Conservation (phyloP, 2,113 vertebrate species). For the Petrocephalus zakoni region DNA sequence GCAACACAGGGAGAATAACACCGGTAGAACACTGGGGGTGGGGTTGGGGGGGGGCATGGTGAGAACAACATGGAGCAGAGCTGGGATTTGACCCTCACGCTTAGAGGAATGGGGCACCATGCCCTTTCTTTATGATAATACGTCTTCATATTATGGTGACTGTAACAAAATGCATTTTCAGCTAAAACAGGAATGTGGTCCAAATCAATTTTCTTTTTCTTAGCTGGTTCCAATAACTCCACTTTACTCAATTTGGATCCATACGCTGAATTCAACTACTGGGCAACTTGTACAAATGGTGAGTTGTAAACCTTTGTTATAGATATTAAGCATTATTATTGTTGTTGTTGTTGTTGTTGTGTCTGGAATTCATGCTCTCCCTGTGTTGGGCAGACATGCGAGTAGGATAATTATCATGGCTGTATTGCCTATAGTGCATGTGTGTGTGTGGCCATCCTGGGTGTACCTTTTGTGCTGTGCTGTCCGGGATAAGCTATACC, state of each 20-base stretch:
- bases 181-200: background rate
- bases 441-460: too few relatives aligned
- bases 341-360: background rate
- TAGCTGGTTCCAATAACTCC: slow-evolving; percentile 43
- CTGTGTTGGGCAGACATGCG: background rate
- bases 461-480: too few relatives aligned
- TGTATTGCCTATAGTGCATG: too few relatives aligned
- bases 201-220: background rate
- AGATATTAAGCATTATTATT: background rate
- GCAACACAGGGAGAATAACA: background rate
- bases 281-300: slow-evolving; percentile 59
- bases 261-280: slow-evolving; percentile 61
- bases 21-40: background rate
- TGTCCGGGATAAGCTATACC: too few relatives aligned
- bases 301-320: slow-evolving; percentile 19
- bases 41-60: background rate
- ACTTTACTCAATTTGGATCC: slow-evolving; percentile 58
- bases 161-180: background rate
- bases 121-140: background rate
- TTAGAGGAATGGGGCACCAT: background rate
- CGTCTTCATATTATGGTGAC: background rate
- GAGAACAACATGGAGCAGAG: background rate
- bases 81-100: background rate
- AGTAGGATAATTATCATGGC: too few relatives aligned
- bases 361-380: background rate